Evolutionary conservation across 2,888 invertebrate species (phyloP), one percentile per base, ranked within the genome.

Genomic region (Fabriciana adippe): DNA sequence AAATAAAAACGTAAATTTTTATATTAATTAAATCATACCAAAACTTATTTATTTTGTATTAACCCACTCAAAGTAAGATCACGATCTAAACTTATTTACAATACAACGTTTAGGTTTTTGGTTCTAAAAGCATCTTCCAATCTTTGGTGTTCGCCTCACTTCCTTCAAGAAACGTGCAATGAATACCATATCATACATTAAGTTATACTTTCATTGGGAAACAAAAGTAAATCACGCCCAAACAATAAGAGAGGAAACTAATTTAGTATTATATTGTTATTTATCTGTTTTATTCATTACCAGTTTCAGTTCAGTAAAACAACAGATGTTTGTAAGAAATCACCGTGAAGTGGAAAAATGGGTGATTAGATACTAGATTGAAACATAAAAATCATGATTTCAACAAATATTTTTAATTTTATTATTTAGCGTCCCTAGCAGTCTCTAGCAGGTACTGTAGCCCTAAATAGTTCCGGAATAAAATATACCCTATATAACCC

Each of bases 91-190:
- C n/a, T 14, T 59, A 59, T 59, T 59, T 59, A 59, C 21, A 57
- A 47, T 47, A 57, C 47, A 48, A 59, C 26, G 57, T 26, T 59
- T 45, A 59, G 57, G 48, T 59, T 59, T 56, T 59, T 51, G 35
- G 50, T 16, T 61, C 15, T 51, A 16, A 16, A 51, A 51, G 50
- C 50, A 16, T 51, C 57, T 65, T 64, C 55, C 69, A 73, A 68
- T 67, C 64, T 68, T 61, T 31, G 61, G 66, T 60, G 64, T 67
- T 61, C 64, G 67, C 55, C 48, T 63, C 70, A 67, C 63, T 69
- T 60, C 62, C 21, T 63, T 50, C 31, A 60, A 47, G 47, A 63
- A 69, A 62, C 61, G 64, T 66, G 63, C 57, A 41, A 47, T 62
- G 60, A 70, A 72, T 72, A 51, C 51, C 51, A 51, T 51, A n/a